Percentiles rank a stretch among this genome's conserved stretches.
Conservation (phyloP, 64 coral and sea anemone species). For the Pocillopora verrucosa region DNA sequence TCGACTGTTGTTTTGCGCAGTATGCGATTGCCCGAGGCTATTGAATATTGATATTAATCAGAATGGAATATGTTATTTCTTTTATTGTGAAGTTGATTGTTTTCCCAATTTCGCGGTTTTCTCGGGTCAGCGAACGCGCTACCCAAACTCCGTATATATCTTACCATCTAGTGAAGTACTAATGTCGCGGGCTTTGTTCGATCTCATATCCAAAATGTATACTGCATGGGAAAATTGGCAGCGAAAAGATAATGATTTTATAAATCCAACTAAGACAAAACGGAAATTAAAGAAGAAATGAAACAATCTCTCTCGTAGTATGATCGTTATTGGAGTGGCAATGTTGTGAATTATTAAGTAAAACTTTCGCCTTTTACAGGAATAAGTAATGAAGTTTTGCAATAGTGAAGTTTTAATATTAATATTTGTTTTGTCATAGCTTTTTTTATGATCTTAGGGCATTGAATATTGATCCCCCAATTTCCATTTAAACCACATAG, state of each 20-base stretch:
- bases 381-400: neutral
- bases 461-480: neutral
- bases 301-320: too few relatives aligned
- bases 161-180: neutral
- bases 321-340: too few relatives aligned
- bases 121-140: neutral
- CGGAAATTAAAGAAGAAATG: too few relatives aligned
- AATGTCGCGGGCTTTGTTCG: neutral
- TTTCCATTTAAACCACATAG: neutral
- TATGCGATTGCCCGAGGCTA: neutral
- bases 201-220: neutral
- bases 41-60: neutral
- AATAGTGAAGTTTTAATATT: neutral
- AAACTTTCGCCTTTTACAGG: too few relatives aligned
- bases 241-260: too few relatives aligned
- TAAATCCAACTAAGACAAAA: too few relatives aligned
- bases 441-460: neutral
- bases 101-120: conserved; percentile 25
- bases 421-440: neutral
- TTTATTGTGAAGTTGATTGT: conserved; percentile 13
- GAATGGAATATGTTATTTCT: neutral
- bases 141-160: neutral
- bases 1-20: conserved; percentile 9
- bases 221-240: neutral
- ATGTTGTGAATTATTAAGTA: too few relatives aligned